Evolutionary conservation across 2,888 invertebrate species (phyloP).

Genomic region (Mythimna ferrago): DNA sequence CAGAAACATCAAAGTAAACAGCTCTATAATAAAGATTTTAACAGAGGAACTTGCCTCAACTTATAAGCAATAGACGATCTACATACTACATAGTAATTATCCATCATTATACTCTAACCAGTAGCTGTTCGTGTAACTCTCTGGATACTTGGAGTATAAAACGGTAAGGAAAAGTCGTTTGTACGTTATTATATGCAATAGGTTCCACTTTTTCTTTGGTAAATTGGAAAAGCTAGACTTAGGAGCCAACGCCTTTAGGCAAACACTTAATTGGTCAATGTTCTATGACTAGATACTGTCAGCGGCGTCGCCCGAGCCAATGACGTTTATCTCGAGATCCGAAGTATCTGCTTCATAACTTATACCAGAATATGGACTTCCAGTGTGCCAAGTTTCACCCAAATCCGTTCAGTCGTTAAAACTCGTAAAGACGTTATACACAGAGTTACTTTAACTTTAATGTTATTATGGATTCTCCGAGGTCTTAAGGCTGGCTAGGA

Average conservation of each 20-base stretch:
- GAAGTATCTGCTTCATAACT: no score
- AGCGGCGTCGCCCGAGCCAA: no score
- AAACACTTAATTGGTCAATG: slow-evolving; percentile 3
- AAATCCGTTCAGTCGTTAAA: no score
- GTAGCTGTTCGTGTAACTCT: slow-evolving; percentile 18
- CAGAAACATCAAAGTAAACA: slow-evolving; percentile 3
- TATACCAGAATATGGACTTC: no score
- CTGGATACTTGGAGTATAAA: slow-evolving; percentile 33
- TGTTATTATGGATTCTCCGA: no score
- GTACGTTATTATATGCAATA: slow-evolving; percentile 5
- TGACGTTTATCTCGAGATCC: no score
- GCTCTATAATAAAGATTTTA: slow-evolving; percentile 8
- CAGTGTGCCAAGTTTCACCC: no score
- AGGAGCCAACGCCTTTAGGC: slow-evolving; percentile 17
- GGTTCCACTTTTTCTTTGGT: slow-evolving; percentile 46
- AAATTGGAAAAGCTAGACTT: slow-evolving; percentile 23
- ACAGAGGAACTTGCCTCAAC: slow-evolving; percentile 17
- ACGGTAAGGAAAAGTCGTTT: slow-evolving; percentile 33
- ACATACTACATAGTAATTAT: slow-evolving; percentile 46
- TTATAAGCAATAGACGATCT: slow-evolving; percentile 24
- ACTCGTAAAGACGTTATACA: no score
- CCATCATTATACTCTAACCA: slow-evolving; percentile 50
- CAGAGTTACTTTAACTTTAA: no score
- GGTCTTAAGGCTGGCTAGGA: no score
- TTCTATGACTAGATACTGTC: no score